Base-by-base conservation (phyloP, 1,140 invertebrate genomes). In the Temnothorax longispinosus region DNA sequence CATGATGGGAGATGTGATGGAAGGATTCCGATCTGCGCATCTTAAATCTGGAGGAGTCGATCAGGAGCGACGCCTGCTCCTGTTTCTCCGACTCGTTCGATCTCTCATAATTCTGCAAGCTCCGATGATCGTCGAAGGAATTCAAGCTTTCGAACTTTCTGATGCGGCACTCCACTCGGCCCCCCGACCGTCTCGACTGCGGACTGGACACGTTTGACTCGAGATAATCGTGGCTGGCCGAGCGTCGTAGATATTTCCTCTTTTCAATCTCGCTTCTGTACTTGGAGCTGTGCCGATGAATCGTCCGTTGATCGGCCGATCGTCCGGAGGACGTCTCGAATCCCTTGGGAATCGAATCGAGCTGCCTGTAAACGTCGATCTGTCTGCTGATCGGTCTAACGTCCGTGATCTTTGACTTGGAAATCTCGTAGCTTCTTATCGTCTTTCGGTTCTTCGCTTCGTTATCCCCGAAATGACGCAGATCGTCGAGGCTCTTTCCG, bases 81-180 rank as follows among this genome's bases (percentile, higher is more conserved):
- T 69, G 78, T 21, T 88, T 90, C 32, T 90, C 91, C 13, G 82
- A 87, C n/a, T 82, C 89, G 3, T 71, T 78, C 0, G 54, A 65
- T 32, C 90, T 77, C 0, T 72, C 69, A 38, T 92, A 93, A 52
- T 85, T 92, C 15, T 91, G 89, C 0, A 92, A 71, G 41, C 92
- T 93, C 1, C 90, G 87, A n/a, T 81, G 90, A n/a, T 94, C 92
- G 60, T 95, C 95, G 87, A 95, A 94, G 0, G 92, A 92, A 64
- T 94, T 95, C 5, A 95, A 35, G 69, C 93, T 95, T 72, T 95
- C 95, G 67, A 95, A 95, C 85, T 95, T 95, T 3, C 93, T 81
- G 27, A 95, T 95, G 15, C 92, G 91, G 78, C 91, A 92, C 52
- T 94, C 93, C 8, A 95, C 91, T 35, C 91, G 87, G 69, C 92